These are phyloP conservation scores for Pararge aegeria DNA, from an alignment of 1,140 invertebrate species.

Conservation along the genomic window DNA sequence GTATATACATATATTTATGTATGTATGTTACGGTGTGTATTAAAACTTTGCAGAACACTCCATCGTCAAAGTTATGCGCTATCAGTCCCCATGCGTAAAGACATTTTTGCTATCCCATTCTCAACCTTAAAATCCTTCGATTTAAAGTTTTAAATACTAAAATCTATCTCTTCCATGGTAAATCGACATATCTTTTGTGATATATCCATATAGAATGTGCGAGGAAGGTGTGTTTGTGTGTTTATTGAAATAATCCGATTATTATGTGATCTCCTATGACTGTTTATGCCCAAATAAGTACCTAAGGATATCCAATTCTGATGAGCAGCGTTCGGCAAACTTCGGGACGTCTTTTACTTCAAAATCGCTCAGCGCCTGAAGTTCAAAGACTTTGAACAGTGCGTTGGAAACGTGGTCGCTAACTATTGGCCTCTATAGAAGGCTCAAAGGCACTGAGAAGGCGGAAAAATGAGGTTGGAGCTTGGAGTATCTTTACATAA, in stretches of 20 bases:
- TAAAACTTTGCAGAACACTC: conserved; percentile 18
- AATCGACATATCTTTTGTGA: neutral
- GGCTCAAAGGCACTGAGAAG: no score
- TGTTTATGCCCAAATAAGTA: no score
- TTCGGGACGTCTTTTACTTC: no score
- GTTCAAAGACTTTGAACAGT: no score
- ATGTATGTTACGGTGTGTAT: conserved; percentile 1
- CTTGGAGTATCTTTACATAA: no score
- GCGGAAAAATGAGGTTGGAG: no score
- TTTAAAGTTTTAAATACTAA: neutral
- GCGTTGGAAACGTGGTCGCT: no score
- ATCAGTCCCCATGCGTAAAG: conserved; percentile 14
- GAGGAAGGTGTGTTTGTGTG: neutral
- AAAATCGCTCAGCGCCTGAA: no score
- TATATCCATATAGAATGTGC: neutral
- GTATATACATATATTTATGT: neutral
- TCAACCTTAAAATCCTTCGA: neutral
- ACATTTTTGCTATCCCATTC: neutral
- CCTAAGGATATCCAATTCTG: no score
- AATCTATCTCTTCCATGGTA: neutral
- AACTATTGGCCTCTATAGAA: no score
- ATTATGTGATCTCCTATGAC: neutral
- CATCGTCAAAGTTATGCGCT: conserved; percentile 12
- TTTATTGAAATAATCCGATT: neutral
- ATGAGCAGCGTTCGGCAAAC: no score